Evolutionary conservation across 2,888 invertebrate genomes (phyloP), one percentile per base, ranked within the genome.

Genomic region (Pheosia tremula): DNA sequence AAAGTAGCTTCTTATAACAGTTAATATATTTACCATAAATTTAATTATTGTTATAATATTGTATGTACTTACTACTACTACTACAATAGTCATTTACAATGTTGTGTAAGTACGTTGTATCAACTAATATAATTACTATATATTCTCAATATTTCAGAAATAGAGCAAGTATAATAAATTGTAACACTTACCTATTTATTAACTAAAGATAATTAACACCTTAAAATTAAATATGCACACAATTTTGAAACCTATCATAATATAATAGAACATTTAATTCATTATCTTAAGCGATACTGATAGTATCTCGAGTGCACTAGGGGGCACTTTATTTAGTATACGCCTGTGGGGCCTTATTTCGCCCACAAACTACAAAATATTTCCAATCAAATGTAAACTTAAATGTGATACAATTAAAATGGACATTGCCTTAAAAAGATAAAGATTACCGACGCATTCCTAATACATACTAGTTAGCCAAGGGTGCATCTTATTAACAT

Each of bases 401-500:
- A 47, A n/a, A 47, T n/a, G 11, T 47, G 4, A n/a, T 47, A 47
- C 9, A 24, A 24, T 24, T 24, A 24, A 24, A 24, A 24, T 24
- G 24, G 24, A 24, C 24, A 24, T 24, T 43, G 43, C 43, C 10
- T 13, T 3, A 53, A 53, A 53, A 37, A 5, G 37, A 36, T 6
- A 37, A 53, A 39, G 24, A 43, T 56, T 24, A 41, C 10, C 4
- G 41, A 45, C 56, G 45, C 45, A 24, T 41, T 56, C 41, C 24
- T 56, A 24, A 24, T 45, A 10, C 45, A 11, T 47, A 47, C 11
- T 9, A 24, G 6, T 5, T 47, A n/a, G 47, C 11, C 24, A 24
- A 86, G 91, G 91, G 91, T 91, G 90, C 90, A 91, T 91, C 85
- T 82, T 75, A 91, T 91, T 91, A 90, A 69, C 79, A 66, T 75